A percentile compares a stretch with the other conserved stretches of the same genome.
Conservation (phyloP, 2,888 invertebrate species). For the Timema cristinae region DNA sequence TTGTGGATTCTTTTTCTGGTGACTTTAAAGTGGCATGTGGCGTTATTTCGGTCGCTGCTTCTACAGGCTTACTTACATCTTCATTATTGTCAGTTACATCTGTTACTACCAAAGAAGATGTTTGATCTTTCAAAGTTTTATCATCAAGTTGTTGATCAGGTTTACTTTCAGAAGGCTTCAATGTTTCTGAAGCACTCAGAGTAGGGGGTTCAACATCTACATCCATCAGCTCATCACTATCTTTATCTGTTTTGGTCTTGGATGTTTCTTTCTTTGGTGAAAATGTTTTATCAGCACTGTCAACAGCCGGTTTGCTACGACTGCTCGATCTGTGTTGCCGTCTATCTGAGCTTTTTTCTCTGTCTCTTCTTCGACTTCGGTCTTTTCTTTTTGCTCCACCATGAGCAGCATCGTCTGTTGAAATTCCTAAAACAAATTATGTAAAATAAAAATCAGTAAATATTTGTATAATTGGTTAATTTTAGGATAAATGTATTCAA, state of each 20-base stretch:
- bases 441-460: background rate
- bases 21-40: background rate
- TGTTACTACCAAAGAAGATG: too few species aligned
- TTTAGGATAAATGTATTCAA: too few species aligned
- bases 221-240: conserved; percentile 16
- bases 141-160: background rate
- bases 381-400: conserved; percentile 43
- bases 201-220: conserved; percentile 15
- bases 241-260: background rate
- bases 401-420: conserved; percentile 58
- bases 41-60: background rate
- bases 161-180: background rate
- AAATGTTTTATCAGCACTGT: conserved; percentile 31
- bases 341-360: conserved; percentile 22
- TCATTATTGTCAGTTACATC: too few species aligned
- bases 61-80: background rate
- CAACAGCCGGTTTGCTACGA: conserved; percentile 34
- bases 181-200: too few species aligned
- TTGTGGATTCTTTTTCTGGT: conserved; percentile 6
- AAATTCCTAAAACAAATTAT: conserved; percentile 53
- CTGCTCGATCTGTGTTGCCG: conserved; percentile 19
- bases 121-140: conserved; percentile 1
- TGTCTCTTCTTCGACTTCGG: conserved; percentile 19
- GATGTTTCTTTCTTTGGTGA: too few species aligned
- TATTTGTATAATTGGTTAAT: too few species aligned